Evolutionary conservation across 2,113 vertebrate species (phyloP), one percentile per base, ranked within the genome.

Genomic region (Artemisiospiza belli): DNA sequence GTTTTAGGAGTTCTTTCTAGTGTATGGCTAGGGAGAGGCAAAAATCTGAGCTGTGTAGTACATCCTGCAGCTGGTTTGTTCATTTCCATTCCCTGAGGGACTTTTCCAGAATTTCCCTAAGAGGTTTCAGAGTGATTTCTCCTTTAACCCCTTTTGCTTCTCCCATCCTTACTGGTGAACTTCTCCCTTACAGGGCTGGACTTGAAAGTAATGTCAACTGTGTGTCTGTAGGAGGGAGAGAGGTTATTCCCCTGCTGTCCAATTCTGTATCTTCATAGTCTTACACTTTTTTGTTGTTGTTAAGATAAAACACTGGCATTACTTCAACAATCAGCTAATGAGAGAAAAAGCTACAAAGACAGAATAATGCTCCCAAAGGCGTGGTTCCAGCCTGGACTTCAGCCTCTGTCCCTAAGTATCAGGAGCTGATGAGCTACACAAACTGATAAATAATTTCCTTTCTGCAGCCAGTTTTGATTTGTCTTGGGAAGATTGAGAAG

Each of bases 1-100:
- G 51, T 5, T 67, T 72, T n/a, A 70, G 52, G 69, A 47, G 33
- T 74, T 83, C 16, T 90, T 93, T 92, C 76, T 58, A 75, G 54
- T 35, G 33, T 30, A 41, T 39, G 28, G 68, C 73, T 91, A 73
- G 66, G 73, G 62, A 90, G 73, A 89, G 69, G 92, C 58, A 81
- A 61, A 78, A 64, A 37, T 59, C 49, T 87, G 64, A 59, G 39
- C 57, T 57, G 41, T 49, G 35, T 13, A 52, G 41, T 43, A 57
- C 52, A 33, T 80, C 61, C 83, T 90, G 66, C 79, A 93, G 79
- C 75, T 95, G 55, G 33, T 93, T 92, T 90, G 55, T 64, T 94
- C 37, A 59, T 96, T 90, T 90, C 80, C 49, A 51, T 81, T 88
- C 83, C 73, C 93, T 58, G 52, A 72, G 66, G 73, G 41, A 69